Evolutionary conservation across 1,140 invertebrate species (phyloP), one percentile per base, ranked within the genome.

Genomic region (Dendroctonus valens): DNA sequence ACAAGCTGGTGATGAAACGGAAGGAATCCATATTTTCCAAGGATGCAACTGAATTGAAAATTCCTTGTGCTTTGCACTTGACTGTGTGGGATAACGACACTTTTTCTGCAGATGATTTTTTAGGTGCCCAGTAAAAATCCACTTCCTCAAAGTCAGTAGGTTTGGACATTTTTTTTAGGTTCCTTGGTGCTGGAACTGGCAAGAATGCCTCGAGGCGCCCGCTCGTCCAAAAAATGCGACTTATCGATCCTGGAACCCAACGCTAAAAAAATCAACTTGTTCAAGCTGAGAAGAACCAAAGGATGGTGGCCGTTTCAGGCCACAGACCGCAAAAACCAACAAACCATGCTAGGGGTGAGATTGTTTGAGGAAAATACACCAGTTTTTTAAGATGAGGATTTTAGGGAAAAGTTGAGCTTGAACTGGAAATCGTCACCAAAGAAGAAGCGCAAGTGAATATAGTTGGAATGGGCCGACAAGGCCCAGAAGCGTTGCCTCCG

Each of bases 251-350:
- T 89, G 76, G 66, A 86, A 79, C 72, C 81, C 73, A 11, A 82
- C 75, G 70, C 87, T 82, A 83, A 87, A 8, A 83, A 82, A 65
- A 79, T 94, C 14, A 92, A 91, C 80, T 79, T 96, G 14, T 96
- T 96, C 76, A 87, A 88, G 77, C 79, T 87, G 39, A 85, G 84
- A 72, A 78, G 85, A 49, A 83, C 87, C 4, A 85, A 85, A 73
- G 92, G 89, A 3, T 96, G 93, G 93, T 96, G 93, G 91, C 92
- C 93, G 46, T 87, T 90, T 70, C 78, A 74, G 41, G 81, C 80
- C 50, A 82, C 38, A 3, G 63, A 72, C 46, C 67, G 72, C 8
- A 70, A 75, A 6, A 75, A 70, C 0, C 79, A 78, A 44, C 71
- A 75, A 40, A 75, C 77, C 42, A 65, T 79, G 8, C 75, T 76